Evolutionary conservation across 2,113 vertebrate species (phyloP).

Genomic region (Gobiocypris rarus): DNA sequence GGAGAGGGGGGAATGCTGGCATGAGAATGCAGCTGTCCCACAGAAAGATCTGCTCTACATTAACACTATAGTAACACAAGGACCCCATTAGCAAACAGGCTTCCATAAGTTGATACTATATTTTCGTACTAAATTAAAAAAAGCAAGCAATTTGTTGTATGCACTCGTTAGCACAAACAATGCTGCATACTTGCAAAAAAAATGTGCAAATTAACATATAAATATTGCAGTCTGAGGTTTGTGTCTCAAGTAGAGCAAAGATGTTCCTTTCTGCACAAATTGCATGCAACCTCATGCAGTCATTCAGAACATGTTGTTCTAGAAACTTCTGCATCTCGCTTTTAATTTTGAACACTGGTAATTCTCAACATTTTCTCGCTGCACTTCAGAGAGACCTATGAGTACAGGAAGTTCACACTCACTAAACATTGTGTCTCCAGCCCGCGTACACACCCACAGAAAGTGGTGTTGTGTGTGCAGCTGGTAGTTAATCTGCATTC

Average conservation of each 20-base stretch:
- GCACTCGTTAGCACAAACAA: background rate
- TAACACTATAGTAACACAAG: constrained; percentile 62
- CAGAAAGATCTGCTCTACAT: constrained; percentile 64
- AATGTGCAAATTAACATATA: background rate
- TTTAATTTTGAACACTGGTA: background rate
- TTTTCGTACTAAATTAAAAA: too few relatives aligned
- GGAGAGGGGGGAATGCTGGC: constrained; percentile 29
- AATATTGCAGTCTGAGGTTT: background rate
- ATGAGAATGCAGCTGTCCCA: constrained; percentile 75
- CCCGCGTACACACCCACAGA: background rate
- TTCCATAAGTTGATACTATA: too few relatives aligned
- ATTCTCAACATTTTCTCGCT: background rate
- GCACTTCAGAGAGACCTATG: background rate
- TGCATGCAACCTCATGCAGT: background rate
- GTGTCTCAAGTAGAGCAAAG: background rate
- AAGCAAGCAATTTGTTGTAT: background rate
- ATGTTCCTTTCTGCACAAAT: constrained; percentile 1
- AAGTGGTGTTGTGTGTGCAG: constrained; percentile 15
- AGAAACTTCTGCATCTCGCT: background rate
- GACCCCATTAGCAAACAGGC: constrained; percentile 70
- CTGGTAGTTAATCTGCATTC: constrained; percentile 42
- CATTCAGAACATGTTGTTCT: constrained; percentile 24
- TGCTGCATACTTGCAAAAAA: background rate
- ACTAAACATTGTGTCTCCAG: background rate
- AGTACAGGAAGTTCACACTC: constrained; percentile 1